Evolutionary conservation across 1,140 invertebrate species (phyloP), one percentile per base, ranked within the genome.

Genomic region (Diabrotica virgifera): DNA sequence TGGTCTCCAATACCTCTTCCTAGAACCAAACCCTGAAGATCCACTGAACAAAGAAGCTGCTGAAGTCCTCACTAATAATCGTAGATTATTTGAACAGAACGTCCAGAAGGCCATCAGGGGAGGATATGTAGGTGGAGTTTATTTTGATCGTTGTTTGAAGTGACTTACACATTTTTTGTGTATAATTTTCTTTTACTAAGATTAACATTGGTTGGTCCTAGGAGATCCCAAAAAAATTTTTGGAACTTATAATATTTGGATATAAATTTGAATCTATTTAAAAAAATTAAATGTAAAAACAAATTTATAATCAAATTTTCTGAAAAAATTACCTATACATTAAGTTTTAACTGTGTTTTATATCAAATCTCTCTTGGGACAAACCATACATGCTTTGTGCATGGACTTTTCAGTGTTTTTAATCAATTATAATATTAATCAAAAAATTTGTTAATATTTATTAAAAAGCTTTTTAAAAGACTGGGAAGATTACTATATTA

Each of bases 31-130:
- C 83, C 95, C 96, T 11, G 96, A 99, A 83, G 97, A 99, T 84
- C 97, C 96, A 36, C 79, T 99, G 62, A 99, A 99, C 79, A 98
- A 98, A 85, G 96, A 99, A 82, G 97, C 97, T n/a, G 97, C 97
- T 14, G 95, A 98, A 79, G 94, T 98, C 38, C 83, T 99, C 62
- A 95, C 97, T 79, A 95, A 89, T 76, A 98, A 98, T 80, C 84
- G 94, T 79, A 86, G 95, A 74, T 82, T 95, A 62, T 99, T 99
- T 80, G 96, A 98, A 80, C 93, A 95, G 75, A 98, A 98, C 82
- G 96, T 98, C 38, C 87, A 90, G 64, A 95, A 96, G 82, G 95
- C 96, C 13, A 97, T 98, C 93, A 85, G 93, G 66, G 96, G 96
- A 59, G 95, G 95, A 52, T 94, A 94, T 79, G 89, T 98, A 77